Evolutionary conservation across 2,888 invertebrate genomes (phyloP).

Genomic region (Cancer borealis): DNA sequence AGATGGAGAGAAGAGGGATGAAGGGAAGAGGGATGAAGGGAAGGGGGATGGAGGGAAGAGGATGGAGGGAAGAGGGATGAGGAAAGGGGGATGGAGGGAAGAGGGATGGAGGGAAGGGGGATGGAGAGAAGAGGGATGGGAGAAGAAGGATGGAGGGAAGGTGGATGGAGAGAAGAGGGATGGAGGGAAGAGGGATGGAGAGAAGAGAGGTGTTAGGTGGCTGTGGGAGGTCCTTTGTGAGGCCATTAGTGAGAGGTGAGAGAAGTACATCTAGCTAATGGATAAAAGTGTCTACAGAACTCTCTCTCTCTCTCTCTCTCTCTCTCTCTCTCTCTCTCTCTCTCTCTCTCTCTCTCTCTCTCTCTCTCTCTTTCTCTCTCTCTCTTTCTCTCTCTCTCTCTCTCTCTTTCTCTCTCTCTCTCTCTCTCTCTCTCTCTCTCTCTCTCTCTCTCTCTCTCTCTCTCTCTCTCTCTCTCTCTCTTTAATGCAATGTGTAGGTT

Average conservation of each 20-base stretch:
- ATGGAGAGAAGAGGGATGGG: neutral
- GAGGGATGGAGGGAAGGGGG: neutral
- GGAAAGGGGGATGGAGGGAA: neutral
- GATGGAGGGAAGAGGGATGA: neutral
- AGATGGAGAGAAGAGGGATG: neutral
- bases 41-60: neutral
- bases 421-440: too few species aligned
- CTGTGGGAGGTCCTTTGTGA: neutral
- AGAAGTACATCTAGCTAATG: conserved; percentile 29
- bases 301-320: neutral
- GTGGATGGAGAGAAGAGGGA: neutral
- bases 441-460: too few species aligned
- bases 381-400: neutral
- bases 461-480: too few species aligned
- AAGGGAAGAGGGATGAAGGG: neutral
- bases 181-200: neutral
- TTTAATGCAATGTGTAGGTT: too few species aligned
- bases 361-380: neutral
- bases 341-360: neutral
- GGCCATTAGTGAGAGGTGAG: neutral
- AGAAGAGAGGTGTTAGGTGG: neutral
- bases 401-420: too few species aligned
- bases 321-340: conserved; percentile 1
- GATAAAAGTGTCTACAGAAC: neutral
- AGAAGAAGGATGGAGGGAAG: neutral